These are phyloP conservation scores for Cyprinella venusta DNA, from an alignment of 2,797 vertebrate genomes.

Conservation along the genomic window DNA sequence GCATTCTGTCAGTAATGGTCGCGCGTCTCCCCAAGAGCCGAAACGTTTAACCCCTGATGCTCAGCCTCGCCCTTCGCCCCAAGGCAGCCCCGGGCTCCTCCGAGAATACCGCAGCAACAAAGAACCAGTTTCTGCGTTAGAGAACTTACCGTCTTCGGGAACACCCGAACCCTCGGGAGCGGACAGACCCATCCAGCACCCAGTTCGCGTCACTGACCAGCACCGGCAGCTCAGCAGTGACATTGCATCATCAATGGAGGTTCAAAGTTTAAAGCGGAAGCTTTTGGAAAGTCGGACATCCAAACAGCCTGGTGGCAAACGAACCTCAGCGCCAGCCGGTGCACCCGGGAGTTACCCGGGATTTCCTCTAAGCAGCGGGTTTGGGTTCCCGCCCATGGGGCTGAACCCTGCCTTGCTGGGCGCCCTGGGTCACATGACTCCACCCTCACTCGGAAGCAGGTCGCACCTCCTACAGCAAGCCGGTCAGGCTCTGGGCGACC, in stretches of 20 bases:
- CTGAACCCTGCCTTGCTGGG: slow-evolving; percentile 87
- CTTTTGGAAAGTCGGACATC: slow-evolving; percentile 78
- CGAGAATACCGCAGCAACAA: slow-evolving; percentile 87
- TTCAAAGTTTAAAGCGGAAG: slow-evolving; percentile 87
- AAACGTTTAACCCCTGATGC: slow-evolving; percentile 81
- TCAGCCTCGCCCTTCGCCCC: slow-evolving; percentile 82
- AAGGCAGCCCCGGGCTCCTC: slow-evolving; percentile 90
- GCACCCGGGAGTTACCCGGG: slow-evolving; percentile 75
- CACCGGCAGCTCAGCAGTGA: slow-evolving; percentile 68
- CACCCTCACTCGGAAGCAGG: slow-evolving; percentile 87
- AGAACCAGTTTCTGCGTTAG: slow-evolving; percentile 67
- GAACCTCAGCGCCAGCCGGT: slow-evolving; percentile 62
- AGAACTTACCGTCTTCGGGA: slow-evolving; percentile 57
- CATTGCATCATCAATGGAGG: slow-evolving; percentile 49
- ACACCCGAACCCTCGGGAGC: slow-evolving; percentile 57
- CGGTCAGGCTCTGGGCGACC: slow-evolving; percentile 87
- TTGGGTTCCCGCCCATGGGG: slow-evolving; percentile 85
- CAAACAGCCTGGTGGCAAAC: slow-evolving; percentile 81
- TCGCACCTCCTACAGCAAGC: slow-evolving; percentile 90
- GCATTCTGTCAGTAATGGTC: slow-evolving; percentile 85
- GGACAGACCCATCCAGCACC: slow-evolving; percentile 62
- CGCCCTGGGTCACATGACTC: slow-evolving; percentile 86
- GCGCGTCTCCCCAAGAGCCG: slow-evolving; percentile 82
- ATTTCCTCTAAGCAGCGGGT: slow-evolving; percentile 83
- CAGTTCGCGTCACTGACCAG: slow-evolving; percentile 64